Conservation (phyloP, 1,140 invertebrate species). For the Drosophila malerkotliana region DNA sequence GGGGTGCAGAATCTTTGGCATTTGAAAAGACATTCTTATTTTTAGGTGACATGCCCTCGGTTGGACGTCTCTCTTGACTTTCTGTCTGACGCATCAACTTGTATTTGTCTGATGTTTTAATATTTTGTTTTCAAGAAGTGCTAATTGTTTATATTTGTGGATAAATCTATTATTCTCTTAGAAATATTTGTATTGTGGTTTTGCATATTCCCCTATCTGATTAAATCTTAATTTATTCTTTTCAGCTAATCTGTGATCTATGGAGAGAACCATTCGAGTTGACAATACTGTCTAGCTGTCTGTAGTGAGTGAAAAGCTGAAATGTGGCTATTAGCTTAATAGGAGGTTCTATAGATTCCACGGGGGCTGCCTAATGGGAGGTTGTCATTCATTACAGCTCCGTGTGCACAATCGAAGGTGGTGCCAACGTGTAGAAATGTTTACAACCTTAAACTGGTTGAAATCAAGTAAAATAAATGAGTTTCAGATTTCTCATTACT, state of each 20-base stretch:
- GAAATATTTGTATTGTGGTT: background rate
- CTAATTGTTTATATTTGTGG: conserved; percentile 29
- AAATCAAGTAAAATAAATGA: background rate
- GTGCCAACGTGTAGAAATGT: background rate
- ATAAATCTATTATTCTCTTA: background rate
- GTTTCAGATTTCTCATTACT: background rate
- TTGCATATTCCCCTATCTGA: conserved; percentile 19
- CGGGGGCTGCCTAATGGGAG: background rate
- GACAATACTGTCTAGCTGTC: conserved; percentile 24
- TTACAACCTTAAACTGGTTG: background rate
- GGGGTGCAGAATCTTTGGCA: conserved; percentile 71
- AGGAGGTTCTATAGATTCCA: conserved; percentile 16
- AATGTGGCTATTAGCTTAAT: conserved; percentile 43
- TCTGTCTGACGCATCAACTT: conserved; percentile 51
- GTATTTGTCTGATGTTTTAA: background rate
- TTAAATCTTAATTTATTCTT: conserved; percentile 57
- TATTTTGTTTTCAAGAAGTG: background rate
- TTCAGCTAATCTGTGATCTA: conserved; percentile 46
- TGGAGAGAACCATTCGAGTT: conserved; percentile 36
- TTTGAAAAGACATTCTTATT: conserved; percentile 82
- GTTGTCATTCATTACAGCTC: background rate
- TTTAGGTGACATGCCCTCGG: conserved; percentile 83
- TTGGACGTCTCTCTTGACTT: conserved; percentile 65
- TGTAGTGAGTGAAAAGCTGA: conserved; percentile 14
- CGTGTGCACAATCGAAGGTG: background rate